A percentile compares a stretch with the other conserved stretches of the same genome.
Conservation (phyloP, 1,140 invertebrate species). For the Zaprionus vittiger region DNA sequence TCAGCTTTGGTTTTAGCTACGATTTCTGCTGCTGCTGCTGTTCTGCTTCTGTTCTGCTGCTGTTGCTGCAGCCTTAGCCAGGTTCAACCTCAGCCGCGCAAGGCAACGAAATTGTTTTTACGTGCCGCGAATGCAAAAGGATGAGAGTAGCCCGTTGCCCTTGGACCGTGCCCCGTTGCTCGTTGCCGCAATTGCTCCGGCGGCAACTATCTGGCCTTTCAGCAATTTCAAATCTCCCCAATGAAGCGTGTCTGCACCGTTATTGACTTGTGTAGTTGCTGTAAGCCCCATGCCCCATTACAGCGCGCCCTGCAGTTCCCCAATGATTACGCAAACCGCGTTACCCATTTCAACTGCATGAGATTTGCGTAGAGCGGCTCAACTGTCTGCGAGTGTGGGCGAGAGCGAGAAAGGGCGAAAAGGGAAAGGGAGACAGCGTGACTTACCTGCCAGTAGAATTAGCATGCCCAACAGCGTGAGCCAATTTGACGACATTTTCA, state of each 20-base stretch:
- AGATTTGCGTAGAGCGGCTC: slow-evolving; percentile 17
- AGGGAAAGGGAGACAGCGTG: background rate
- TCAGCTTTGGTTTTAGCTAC: background rate
- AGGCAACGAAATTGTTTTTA: slow-evolving; percentile 67
- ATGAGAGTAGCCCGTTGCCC: background rate
- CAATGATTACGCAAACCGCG: slow-evolving; percentile 19
- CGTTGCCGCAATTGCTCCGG: background rate
- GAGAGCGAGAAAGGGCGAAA: background rate
- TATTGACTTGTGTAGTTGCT: slow-evolving; percentile 18
- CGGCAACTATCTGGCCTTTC: slow-evolving; percentile 23
- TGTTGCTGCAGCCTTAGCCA: background rate
- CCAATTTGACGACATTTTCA: slow-evolving; percentile 60
- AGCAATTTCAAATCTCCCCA: slow-evolving; percentile 18
- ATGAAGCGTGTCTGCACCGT: slow-evolving; percentile 18
- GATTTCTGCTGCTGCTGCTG: background rate
- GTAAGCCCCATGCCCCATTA: background rate
- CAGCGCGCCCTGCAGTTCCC: too few species aligned
- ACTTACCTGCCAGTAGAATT: slow-evolving; percentile 56
- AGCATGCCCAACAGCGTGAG: slow-evolving; percentile 38
- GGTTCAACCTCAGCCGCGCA: slow-evolving; percentile 33
- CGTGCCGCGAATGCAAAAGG: slow-evolving; percentile 60
- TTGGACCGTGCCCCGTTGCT: background rate
- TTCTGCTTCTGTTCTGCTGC: slow-evolving; percentile 4
- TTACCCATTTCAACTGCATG: slow-evolving; percentile 12
- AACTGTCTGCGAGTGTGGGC: too few species aligned